Base-by-base conservation (phyloP, 53 echinoderm and acorn worm species). In the Holothuria leucospilota region DNA sequence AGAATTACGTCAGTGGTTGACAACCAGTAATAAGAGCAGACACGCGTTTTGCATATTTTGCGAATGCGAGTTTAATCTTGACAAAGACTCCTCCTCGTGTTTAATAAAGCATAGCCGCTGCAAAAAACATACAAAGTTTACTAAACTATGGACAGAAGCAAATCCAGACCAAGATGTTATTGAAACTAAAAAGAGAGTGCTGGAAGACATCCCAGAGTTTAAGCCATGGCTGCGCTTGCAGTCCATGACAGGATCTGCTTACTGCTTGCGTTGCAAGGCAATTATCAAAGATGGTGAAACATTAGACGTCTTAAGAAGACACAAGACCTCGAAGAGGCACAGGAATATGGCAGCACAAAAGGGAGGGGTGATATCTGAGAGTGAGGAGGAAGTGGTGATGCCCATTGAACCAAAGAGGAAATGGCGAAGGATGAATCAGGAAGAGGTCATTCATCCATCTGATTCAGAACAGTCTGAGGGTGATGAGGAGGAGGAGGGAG, bases 151-250 rank as follows among this genome's bases (percentile, higher is more conserved):
- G 27, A 26, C 20, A 75, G 51, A 56, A 18, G 56, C 18, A 10
- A 0, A 56, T 15, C 18, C 56, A 16, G 18, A 4, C 13, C 12
- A 30, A 67, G 67, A 20, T 67, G 28, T 16, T 1, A 67, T 13
- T 21, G 20, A 23, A 15, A 30, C 11, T 5, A 27, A 67, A 30
- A 67, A 21, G 67, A 23, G 20, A 30, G 67, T 67, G 30, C 20
- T 67, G 11, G 30, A 29, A 21, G 13, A 24, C 67, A 29, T 67
- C 6, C 28, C 67, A 1, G 67, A 67, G 18, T 80, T 80, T 29
- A 80, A 80, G 34, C 80, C 80, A 13, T 80, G 80, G 80, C 61
- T 80, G 29, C 29, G 59, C 8, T 15, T 80, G 18, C 56, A 59
- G 13, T 29, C 29, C 0, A 4, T 61, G 38, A 80, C 80, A 9